Base-by-base conservation (phyloP, 2,888 invertebrate species). In the Hydropsyche betteni region DNA sequence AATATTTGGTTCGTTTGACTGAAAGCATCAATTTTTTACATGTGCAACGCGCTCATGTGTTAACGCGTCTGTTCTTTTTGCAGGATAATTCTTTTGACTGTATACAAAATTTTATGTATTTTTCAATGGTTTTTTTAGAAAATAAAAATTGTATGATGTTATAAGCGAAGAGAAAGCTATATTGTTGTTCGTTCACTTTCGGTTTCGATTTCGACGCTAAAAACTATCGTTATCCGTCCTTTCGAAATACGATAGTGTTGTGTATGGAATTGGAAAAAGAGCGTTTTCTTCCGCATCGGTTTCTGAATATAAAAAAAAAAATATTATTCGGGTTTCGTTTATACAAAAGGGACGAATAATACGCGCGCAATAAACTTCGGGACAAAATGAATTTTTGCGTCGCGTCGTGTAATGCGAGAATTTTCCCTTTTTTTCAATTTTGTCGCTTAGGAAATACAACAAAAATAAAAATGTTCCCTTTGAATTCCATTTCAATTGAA, bases 1-100 rank as follows among this genome's bases (percentile, higher is more conserved):
- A 64, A 64, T 64, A 64, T 64, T 44, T n/a, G 64, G 36, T 34
- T 36, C 64, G 64, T 64, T 64, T 64, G 64, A 64, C 36, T 36
- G 64, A 64, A 36, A 64, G 64, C 61, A 24, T 2, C 24, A 24
- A 44, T 64, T n/a, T 64, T 64, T 64, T 64, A 44, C 44, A 44
- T 10, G 24, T 44, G 44, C 10, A 10, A 44, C 6, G 44, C 44
- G 44, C 10, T 6, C 10, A 10, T 44, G 44, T 44, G 44, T 10
- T 44, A 8, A 8, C 10, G 6, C 44, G 44, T 44, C 44, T 44
- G 44, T 44, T 24, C 24, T 24, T 24, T 24, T 24, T 24, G 24
- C 24, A 24, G 24, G 24, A 24, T 24, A 24, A 24, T 24, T 24
- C 24, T 24, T 24, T 24, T 24, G 24, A 24, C 24, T 24, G 24